These are phyloP conservation scores for Menidia beryllina DNA, from an alignment of 2,113 vertebrate genomes.

Conservation along the genomic window DNA sequence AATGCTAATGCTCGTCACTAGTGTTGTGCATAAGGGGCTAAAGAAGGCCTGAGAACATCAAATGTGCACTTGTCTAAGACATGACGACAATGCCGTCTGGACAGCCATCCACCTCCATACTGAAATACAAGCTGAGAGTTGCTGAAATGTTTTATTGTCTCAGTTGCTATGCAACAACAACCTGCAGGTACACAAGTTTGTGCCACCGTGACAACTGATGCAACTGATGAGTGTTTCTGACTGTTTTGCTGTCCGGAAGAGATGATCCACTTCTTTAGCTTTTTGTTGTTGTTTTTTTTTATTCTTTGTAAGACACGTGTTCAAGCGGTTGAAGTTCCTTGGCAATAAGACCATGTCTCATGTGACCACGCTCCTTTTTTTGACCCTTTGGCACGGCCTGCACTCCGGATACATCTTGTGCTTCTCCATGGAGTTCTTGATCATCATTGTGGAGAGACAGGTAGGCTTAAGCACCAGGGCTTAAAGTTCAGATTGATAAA, in stretches of 20 bases:
- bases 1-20: not conserved
- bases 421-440: conserved; percentile 97
- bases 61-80: conserved; percentile 3
- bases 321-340: conserved; percentile 93
- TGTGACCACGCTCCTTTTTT: conserved; percentile 87
- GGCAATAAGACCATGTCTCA: conserved; percentile 93
- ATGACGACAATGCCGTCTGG: not conserved
- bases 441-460: conserved; percentile 93
- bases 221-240: not conserved
- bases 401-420: conserved; percentile 97
- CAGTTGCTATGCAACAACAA: conserved; percentile 70
- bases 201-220: conserved; percentile 3
- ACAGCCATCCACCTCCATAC: conserved; percentile 2
- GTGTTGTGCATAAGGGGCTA: not conserved
- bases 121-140: conserved; percentile 33
- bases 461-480: conserved; percentile 69
- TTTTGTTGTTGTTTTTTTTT: not conserved
- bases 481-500: not conserved
- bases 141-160: conserved; percentile 43
- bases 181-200: conserved; percentile 28
- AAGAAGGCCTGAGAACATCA: not conserved
- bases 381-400: conserved; percentile 94
- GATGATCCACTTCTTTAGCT: not conserved
- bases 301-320: conserved; percentile 87
- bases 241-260: conserved; percentile 4